Evolutionary conservation across 2,888 invertebrate genomes (phyloP), one percentile per base, ranked within the genome.

Genomic region (Tenthredo amoena): DNA sequence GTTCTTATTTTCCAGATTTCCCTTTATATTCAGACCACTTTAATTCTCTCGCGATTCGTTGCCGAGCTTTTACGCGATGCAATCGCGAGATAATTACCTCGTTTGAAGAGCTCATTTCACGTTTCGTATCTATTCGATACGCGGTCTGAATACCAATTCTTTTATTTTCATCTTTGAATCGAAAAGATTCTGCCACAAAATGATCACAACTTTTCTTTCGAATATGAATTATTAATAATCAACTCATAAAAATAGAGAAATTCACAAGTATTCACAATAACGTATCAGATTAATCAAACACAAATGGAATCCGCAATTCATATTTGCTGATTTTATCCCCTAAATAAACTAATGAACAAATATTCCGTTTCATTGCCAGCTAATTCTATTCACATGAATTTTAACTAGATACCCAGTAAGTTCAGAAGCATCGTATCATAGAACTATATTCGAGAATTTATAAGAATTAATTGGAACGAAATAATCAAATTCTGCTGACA

Each of bases 71-170:
- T 21, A 74, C 43, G 21, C 40, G 72, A 74, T 40, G 72, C 72
- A 74, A 74, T 74, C 72, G 12, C 72, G 21, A 43, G 43, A 74
- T 74, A 74, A 74, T 74, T 74, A 74, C 72, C 72, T 74, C 72
- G 72, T 74, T 43, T 74, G n/a, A 74, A 74, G 72, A 74, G 72
- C 72, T 74, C 72, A 74, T 74, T 74, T 43, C 72, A 74, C 40
- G 72, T 74, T 74, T 74, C 72, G 72, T 43, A 43, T 74, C 72
- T 74, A 74, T 74, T 43, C 43, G 40, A 74, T 74, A 43, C 43
- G 72, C 43, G 21, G 15, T 74, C 43, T 74, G 72, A 74, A 74
- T 74, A 74, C 9, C 10, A 74, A 74, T 43, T 21, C 21, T 43
- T 74, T 43, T 26, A 26, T 21, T 43, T n/a, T 43, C 43, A 74